A percentile compares a stretch with the other conserved stretches of the same genome.
Conservation (phyloP, 2,113 vertebrate species). For the Amphiprion percula region DNA sequence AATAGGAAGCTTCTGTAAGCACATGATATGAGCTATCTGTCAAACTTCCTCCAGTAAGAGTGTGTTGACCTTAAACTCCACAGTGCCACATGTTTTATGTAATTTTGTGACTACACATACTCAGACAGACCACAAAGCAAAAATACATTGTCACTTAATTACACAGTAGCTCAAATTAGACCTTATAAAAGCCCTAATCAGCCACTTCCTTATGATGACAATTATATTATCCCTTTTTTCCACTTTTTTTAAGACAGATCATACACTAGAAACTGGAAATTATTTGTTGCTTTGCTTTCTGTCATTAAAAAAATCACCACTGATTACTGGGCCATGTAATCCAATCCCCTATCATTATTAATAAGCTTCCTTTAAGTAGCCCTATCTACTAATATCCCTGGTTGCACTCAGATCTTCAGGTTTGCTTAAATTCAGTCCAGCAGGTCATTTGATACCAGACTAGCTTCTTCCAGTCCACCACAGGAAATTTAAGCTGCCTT, state of each 20-base stretch:
- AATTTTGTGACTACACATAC: background rate
- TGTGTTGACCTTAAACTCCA: slow-evolving; percentile 5
- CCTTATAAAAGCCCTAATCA: background rate
- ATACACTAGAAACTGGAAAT: slow-evolving; percentile 7
- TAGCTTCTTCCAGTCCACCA: slow-evolving; percentile 64
- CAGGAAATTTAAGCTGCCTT: slow-evolving; percentile 81
- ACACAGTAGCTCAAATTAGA: slow-evolving; percentile 9
- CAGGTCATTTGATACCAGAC: slow-evolving; percentile 75
- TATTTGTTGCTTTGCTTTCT: slow-evolving; percentile 6
- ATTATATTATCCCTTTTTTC: background rate
- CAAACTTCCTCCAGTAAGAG: slow-evolving; percentile 36
- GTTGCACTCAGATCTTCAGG: slow-evolving; percentile 68
- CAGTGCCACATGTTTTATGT: slow-evolving; percentile 36
- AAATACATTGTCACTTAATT: slow-evolving; percentile 39
- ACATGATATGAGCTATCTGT: slow-evolving; percentile 59
- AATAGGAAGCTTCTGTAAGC: slow-evolving; percentile 70
- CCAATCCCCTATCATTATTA: slow-evolving; percentile 39
- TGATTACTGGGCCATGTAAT: slow-evolving; percentile 9
- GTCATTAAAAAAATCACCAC: slow-evolving; percentile 6
- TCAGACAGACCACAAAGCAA: slow-evolving; percentile 24
- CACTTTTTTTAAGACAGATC: slow-evolving; percentile 25
- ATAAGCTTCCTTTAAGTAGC: slow-evolving; percentile 38
- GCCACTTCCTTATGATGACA: too few species aligned
- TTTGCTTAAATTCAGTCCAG: slow-evolving; percentile 74
- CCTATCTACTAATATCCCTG: slow-evolving; percentile 40